These are phyloP conservation scores for Phainopepla nitens DNA, from an alignment of 2,113 vertebrate species.

Conservation along the genomic window DNA sequence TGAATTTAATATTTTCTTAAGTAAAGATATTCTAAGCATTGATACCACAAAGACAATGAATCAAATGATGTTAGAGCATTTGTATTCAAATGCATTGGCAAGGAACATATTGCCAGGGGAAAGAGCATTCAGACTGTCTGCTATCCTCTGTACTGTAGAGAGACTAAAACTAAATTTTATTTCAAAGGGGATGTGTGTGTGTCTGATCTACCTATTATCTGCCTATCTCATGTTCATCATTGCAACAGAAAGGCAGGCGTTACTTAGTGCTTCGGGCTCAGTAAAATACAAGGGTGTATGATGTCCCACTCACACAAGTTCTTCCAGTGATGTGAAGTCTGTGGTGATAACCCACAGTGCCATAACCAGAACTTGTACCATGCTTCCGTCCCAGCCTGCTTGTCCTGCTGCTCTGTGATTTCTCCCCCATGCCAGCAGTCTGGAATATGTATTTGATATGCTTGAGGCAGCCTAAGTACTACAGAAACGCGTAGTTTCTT, in stretches of 20 bases:
- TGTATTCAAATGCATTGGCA: background rate
- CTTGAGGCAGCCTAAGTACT: background rate
- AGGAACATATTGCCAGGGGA: background rate
- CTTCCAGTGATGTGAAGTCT: background rate
- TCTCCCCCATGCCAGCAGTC: background rate
- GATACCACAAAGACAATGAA: background rate
- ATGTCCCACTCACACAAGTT: background rate
- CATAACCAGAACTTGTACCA: rapidly evolving
- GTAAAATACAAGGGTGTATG: background rate
- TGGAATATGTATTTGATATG: background rate
- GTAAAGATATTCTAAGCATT: background rate
- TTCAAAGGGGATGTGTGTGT: background rate
- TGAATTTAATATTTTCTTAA: background rate
- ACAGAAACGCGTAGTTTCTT: background rate
- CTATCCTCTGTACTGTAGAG: background rate
- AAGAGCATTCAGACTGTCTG: background rate
- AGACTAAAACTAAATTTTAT: background rate
- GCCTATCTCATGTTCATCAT: rapidly evolving
- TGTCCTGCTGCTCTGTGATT: background rate
- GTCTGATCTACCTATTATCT: background rate
- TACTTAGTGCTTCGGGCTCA: background rate
- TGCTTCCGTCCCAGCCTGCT: background rate
- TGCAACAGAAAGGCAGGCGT: background rate
- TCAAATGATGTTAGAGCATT: background rate
- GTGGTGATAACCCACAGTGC: background rate